These are phyloP conservation scores for Antechinus stuartii DNA, from an alignment of 2,113 vertebrate genomes.

Conservation along the genomic window DNA sequence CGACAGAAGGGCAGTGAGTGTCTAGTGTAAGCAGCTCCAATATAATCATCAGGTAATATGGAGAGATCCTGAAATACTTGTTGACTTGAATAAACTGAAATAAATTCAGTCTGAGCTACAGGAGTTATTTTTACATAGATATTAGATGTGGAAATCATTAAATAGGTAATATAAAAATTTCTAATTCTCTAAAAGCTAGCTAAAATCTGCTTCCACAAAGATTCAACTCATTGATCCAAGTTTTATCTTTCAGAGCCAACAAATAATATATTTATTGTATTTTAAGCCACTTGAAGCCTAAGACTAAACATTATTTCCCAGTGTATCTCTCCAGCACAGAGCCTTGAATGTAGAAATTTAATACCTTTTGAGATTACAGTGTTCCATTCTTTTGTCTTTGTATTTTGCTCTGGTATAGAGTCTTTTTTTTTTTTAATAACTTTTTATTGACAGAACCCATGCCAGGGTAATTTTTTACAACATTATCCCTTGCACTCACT, in stretches of 20 bases:
- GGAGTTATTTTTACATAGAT: not conserved
- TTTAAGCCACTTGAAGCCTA: not conserved
- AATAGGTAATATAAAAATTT: not conserved
- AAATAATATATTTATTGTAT: not conserved
- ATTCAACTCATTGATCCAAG: not conserved
- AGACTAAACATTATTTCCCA: not conserved
- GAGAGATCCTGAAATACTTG: not conserved
- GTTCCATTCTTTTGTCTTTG: not conserved
- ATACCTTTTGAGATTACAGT: not conserved
- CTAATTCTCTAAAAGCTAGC: not conserved
- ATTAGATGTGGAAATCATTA: not conserved
- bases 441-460: too few relatives aligned
- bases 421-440: not conserved
- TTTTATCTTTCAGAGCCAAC: not conserved
- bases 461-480: too few relatives aligned
- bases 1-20: too few relatives aligned
- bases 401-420: not conserved
- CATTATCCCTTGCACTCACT: too few relatives aligned
- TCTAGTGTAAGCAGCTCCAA: too few relatives aligned
- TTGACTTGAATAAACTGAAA: not conserved
- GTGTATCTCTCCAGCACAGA: not conserved
- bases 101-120: not conserved
- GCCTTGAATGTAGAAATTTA: not conserved
- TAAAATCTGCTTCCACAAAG: not conserved
- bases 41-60: too few relatives aligned